phyloP scores from a whole-genome alignment of 2,113 vertebrate genomes.

The Motacilla tschutschensis region DNA sequence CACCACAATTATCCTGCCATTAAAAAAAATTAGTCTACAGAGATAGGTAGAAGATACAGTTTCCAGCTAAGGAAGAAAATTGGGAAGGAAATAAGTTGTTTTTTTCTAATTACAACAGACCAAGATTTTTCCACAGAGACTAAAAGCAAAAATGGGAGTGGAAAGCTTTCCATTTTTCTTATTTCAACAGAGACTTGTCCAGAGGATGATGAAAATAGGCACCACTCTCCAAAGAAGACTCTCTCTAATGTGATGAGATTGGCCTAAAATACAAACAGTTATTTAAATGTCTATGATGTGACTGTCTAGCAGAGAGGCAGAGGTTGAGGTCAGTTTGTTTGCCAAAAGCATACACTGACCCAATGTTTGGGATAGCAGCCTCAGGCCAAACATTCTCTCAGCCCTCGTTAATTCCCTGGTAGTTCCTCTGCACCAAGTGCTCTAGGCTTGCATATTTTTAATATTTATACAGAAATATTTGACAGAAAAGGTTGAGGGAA shows the following conservation, averaged over 20 bases:
- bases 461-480: conserved; percentile 5
- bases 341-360: not conserved
- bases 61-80: not conserved
- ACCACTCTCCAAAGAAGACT: not conserved
- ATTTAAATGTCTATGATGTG: not conserved
- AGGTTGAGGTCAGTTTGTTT: conserved; percentile 3
- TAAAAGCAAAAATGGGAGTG: not conserved
- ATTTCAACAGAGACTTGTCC: not conserved
- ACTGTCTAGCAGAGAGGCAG: not conserved
- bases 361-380: not conserved
- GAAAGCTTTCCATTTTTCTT: not conserved
- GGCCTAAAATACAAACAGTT: not conserved
- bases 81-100: not conserved
- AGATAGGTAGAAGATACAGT: not conserved
- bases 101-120: not conserved
- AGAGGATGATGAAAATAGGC: not conserved
- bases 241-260: not conserved
- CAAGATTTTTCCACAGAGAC: not conserved
- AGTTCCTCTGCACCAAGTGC: not conserved
- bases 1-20: not conserved
- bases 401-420: not conserved
- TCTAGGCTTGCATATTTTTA: not conserved
- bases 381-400: not conserved
- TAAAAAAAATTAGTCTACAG: not conserved
- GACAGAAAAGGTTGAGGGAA: not conserved